Evolutionary conservation across 2,797 vertebrate genomes (phyloP), one percentile per base, ranked within the genome.

Genomic region (Sebastes glaucus): DNA sequence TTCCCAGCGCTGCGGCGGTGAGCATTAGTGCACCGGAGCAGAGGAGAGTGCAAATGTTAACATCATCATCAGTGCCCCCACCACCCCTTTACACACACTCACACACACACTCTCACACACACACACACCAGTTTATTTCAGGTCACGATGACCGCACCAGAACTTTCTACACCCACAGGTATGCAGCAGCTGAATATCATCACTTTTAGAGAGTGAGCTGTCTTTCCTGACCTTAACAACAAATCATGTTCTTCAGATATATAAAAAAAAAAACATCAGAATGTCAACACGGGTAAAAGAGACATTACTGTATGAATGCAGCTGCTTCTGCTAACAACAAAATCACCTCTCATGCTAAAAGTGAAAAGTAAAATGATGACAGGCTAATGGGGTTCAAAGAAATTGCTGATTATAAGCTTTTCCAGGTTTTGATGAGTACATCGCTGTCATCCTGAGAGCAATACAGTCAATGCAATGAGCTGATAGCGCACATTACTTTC

Each of bases 21-120:
- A 87, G 77, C 82, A 73, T 89, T 77, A 85, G 79, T 78, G 71
- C 59, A 57, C 56, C 53, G 53, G 83, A 82, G 88, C 62, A 82
- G 73, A 78, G 75, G 52, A 78, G 71, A 83, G 77, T 86, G 87
- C 84, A 88, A 80, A 87, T 89, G 87, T 92, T 91, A 74, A 75
- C 80, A 71, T 83, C 75, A 87, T 89, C 65, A 90, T 86, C 83
- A 61, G 13, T 16, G 14, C 8, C 23, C 32, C 32, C 20, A 52
- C 4, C 16, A 56, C 62, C 61, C 32, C 1, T 11, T 2, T 10
- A 16, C 28, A 11, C 27, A 25, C 22, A 32, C 75, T 20, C 77
- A 59, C 73, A 27, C 13, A 28, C 78, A 23, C 61, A 25, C 4
- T 11, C 22, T 10, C 18, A 2, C 42, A 20, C 33, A 32, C 33